Evolutionary conservation across 2,797 vertebrate genomes (phyloP).

Genomic region (Neosilurus mollespiculum): DNA sequence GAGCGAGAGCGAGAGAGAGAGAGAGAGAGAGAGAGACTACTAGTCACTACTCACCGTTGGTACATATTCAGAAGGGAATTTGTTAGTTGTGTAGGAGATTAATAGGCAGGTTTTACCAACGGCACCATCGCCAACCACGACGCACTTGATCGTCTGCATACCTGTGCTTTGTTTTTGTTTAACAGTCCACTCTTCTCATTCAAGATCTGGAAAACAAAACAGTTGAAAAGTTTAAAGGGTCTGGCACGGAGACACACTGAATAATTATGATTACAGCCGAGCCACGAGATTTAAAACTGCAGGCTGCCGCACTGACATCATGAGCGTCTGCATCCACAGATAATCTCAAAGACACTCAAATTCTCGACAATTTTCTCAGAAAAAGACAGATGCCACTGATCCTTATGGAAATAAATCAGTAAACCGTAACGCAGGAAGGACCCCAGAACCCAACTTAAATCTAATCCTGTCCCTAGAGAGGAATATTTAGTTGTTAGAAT

Average conservation of each 20-base stretch:
- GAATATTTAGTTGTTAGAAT: no score
- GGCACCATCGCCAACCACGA: slow-evolving; percentile 80
- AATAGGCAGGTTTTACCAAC: slow-evolving; percentile 84
- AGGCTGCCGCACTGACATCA: background rate
- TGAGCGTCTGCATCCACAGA: background rate
- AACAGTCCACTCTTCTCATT: slow-evolving; percentile 70
- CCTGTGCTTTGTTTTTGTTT: slow-evolving; percentile 62
- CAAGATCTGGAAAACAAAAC: slow-evolving; percentile 69
- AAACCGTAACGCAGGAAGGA: background rate
- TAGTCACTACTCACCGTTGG: slow-evolving; percentile 72
- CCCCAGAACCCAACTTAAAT: background rate
- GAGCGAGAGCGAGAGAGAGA: background rate
- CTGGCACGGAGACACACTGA: background rate
- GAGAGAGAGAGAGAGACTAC: background rate
- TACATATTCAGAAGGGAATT: slow-evolving; percentile 82
- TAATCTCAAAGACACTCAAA: no score
- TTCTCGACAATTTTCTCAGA: background rate
- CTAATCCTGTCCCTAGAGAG: no score
- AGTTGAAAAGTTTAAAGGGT: background rate
- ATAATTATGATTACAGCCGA: background rate
- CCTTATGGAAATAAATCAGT: background rate
- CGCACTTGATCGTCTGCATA: slow-evolving; percentile 85
- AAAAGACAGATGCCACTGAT: background rate
- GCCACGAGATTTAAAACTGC: background rate
- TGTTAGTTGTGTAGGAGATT: slow-evolving; percentile 83